Conservation (phyloP, 2,888 invertebrate species). For the Chydorus sphaericus region DNA sequence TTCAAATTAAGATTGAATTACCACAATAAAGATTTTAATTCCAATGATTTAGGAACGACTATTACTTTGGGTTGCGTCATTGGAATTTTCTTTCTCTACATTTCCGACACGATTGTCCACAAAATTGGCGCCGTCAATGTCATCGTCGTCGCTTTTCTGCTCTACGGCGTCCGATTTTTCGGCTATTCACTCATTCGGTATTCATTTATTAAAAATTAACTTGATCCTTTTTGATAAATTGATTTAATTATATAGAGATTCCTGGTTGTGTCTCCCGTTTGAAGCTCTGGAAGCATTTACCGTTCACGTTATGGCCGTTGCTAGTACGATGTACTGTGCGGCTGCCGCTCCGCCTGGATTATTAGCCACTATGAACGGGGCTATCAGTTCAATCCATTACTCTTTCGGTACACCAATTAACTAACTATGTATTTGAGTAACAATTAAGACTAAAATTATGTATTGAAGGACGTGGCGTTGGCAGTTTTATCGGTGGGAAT, state of each 20-base stretch:
- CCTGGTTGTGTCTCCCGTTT: slow-evolving; percentile 80
- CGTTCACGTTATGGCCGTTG: slow-evolving; percentile 79
- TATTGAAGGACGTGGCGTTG: slow-evolving; percentile 68
- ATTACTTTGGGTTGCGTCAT: background rate
- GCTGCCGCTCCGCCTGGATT: slow-evolving; percentile 67
- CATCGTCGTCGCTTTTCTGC: slow-evolving; percentile 68
- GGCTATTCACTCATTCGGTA: slow-evolving; percentile 75
- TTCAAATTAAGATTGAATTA: background rate
- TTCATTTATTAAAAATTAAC: too few species aligned
- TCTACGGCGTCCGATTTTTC: slow-evolving; percentile 63
- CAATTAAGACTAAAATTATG: too few species aligned
- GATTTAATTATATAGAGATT: slow-evolving; percentile 47
- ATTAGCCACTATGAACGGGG: slow-evolving; percentile 70
- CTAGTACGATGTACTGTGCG: slow-evolving; percentile 75
- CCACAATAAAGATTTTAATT: background rate
- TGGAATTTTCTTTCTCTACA: slow-evolving; percentile 53
- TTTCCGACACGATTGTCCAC: slow-evolving; percentile 65
- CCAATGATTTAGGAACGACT: background rate
- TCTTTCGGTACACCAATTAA: slow-evolving; percentile 56
- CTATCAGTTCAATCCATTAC: slow-evolving; percentile 76
- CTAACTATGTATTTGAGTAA: too few species aligned
- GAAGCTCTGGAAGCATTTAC: slow-evolving; percentile 74
- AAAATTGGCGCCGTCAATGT: slow-evolving; percentile 69
- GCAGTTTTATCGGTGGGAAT: slow-evolving; percentile 63
- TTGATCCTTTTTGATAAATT: too few species aligned